These are phyloP conservation scores for Haliclystus octoradiatus DNA, from an alignment of 30 jellyfish, hydroid and myxozoan genomes.

Conservation along the genomic window DNA sequence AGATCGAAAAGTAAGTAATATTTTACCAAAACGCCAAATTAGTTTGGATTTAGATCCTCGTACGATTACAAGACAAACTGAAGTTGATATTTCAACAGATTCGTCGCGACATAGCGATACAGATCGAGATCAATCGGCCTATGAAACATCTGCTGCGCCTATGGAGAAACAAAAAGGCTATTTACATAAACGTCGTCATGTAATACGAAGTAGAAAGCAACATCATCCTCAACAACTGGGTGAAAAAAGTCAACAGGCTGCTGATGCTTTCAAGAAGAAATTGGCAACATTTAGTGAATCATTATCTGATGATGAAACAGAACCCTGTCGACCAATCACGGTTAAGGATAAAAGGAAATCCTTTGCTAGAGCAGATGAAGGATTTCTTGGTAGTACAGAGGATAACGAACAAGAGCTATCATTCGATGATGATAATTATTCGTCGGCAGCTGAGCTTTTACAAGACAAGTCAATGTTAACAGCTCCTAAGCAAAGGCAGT, in stretches of 20 bases:
- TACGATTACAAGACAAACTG: not conserved
- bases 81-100: not conserved
- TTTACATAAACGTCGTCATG: not conserved
- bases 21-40: not conserved
- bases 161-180: not conserved
- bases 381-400: not conserved
- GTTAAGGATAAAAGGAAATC: not conserved
- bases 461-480: not conserved
- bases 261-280: not conserved
- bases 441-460: not conserved
- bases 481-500: too few relatives aligned
- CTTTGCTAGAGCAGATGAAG: not conserved
- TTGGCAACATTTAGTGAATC: not conserved
- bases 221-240: not conserved
- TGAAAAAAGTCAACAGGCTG: not conserved
- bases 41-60: not conserved
- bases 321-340: not conserved
- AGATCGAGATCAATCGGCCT: not conserved
- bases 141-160: not conserved
- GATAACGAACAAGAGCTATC: not conserved
- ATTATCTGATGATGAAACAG: not conserved
- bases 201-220: not conserved
- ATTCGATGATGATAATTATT: not conserved
- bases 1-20: too few relatives aligned
- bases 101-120: not conserved